Percentiles rank a stretch among this genome's conserved stretches.
Conservation (phyloP, 2,113 vertebrate species). For the Anhinga rufa region DNA sequence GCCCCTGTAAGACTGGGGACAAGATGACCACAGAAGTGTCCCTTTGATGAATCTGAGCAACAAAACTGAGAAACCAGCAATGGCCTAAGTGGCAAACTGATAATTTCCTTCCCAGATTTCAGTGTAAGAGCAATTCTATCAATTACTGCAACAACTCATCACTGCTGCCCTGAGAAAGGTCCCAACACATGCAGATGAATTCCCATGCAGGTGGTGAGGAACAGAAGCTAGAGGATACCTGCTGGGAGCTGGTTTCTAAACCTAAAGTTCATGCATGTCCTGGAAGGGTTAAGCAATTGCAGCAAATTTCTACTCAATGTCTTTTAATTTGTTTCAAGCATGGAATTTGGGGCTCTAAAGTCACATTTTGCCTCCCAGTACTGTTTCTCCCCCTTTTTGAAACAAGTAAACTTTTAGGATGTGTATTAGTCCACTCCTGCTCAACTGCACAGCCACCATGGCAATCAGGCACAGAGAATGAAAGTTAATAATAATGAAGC, state of each 20-base stretch:
- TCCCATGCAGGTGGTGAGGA: background rate
- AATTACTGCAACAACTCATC: background rate
- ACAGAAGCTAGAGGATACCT: background rate
- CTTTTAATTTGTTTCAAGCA: background rate
- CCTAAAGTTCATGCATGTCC: background rate
- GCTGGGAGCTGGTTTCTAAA: background rate
- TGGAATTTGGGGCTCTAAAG: background rate
- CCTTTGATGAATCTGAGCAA: background rate
- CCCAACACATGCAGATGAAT: background rate
- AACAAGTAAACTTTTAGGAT: background rate
- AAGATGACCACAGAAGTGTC: background rate
- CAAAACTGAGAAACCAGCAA: background rate
- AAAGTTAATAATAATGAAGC: background rate
- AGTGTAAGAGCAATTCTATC: background rate
- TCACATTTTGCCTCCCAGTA: background rate
- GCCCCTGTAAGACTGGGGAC: background rate
- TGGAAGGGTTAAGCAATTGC: background rate
- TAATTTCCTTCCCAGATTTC: background rate
- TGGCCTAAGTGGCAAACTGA: background rate
- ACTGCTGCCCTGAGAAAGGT: background rate
- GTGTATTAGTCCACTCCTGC: background rate
- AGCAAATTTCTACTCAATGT: background rate
- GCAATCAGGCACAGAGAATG: background rate
- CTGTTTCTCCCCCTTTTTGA: background rate
- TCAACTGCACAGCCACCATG: background rate